Percentiles rank a stretch among this genome's conserved stretches.
Evolutionary conservation across 2,113 vertebrate species (phyloP).

Genomic region (Tragelaphus scriptus): DNA sequence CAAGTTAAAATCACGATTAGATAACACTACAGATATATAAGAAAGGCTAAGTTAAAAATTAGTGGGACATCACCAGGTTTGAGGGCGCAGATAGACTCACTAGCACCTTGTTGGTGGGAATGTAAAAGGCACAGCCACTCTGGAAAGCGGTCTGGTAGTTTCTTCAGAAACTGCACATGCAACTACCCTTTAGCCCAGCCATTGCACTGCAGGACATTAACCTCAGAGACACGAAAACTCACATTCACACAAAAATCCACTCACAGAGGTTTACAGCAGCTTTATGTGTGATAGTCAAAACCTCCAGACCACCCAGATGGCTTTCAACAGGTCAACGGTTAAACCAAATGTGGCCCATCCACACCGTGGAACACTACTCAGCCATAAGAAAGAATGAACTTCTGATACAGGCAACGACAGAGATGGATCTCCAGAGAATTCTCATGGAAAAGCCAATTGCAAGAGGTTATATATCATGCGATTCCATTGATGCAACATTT

Average conservation of each 20-base stretch:
- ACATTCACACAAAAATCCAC: neutral
- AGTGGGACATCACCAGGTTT: too few species aligned
- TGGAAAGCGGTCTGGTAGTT: neutral
- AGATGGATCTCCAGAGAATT: neutral
- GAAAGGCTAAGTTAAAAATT: neutral
- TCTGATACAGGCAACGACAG: neutral
- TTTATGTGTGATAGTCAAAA: neutral
- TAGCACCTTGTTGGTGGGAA: fast-evolving
- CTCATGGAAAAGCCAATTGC: neutral
- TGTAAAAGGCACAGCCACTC: too few species aligned
- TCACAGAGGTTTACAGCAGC: neutral
- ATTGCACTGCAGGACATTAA: too few species aligned
- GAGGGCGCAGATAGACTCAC: fast-evolving
- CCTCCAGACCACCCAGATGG: neutral
- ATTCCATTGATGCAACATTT: neutral
- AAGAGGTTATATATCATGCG: too few species aligned
- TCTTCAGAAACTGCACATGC: neutral
- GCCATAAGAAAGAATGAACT: neutral
- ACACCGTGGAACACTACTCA: neutral
- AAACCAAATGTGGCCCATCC: neutral
- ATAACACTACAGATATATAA: neutral
- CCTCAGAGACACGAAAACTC: neutral
- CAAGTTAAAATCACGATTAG: neutral
- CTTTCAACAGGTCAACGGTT: neutral
- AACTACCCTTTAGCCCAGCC: too few species aligned